Evolutionary conservation across 2,797 vertebrate genomes (phyloP), one percentile per base, ranked within the genome.

Genomic region (Oryzias dopingdopingensis): DNA sequence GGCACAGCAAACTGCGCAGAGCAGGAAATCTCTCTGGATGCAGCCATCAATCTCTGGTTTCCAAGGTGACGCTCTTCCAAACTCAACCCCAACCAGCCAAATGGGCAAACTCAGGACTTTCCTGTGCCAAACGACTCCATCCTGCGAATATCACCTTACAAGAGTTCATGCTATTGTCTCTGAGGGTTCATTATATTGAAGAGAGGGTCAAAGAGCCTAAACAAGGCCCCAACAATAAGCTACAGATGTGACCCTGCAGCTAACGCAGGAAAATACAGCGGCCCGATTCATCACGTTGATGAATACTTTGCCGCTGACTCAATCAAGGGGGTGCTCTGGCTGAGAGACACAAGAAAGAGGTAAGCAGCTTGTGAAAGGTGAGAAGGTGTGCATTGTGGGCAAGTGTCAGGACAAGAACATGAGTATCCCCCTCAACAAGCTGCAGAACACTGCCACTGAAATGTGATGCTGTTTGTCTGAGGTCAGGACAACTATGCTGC

Each of bases 231-330:
- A 63, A 83, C 76, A 82, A 82, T 43, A 59, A 37, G 62, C 42
- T 67, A 59, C 70, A 81, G 55, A 72, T 69, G 65, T 65, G 62
- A 69, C 77, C 82, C 86, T 70, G 65, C 62, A 77, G 82, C 78
- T 15, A 71, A 73, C 65, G 56, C 2, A 13, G 23, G 52, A 40
- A 48, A 52, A 43, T 14, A 40, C 15, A 57, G 71, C 23, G 15
- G 50, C 52, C 53, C 6, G 13, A 80, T 79, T 72, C 49, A 68
- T 81, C 71, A 65, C 44, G 3, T 56, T 52, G 61, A 79, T 77
- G 65, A 74, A 77, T 66, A 42, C 46, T 0, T 57, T 14, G 32
- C 72, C 72, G 77, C 78, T 71, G 69, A 47, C 69, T 47, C 58
- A 32, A 23, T 41, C 1, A 0, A 49, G 45, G 17, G 51, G 52